phyloP scores from a whole-genome alignment of 2,797 vertebrate species.

The Sarcophilus harrisii region DNA sequence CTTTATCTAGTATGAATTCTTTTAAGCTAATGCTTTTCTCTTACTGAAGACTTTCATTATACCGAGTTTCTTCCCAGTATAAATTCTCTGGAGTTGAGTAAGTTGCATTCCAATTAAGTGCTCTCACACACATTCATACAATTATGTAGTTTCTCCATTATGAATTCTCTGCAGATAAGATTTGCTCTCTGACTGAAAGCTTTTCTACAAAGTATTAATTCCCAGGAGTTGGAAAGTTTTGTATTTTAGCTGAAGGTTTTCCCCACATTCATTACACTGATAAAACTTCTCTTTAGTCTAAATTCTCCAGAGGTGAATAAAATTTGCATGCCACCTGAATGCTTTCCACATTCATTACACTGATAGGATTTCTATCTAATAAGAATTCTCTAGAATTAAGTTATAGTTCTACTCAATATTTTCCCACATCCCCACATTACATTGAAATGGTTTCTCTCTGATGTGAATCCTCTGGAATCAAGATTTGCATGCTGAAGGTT shows the following conservation, averaged over 20 bases:
- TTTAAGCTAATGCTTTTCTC: not conserved
- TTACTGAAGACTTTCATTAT: not conserved
- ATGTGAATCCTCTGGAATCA: constrained; percentile 75
- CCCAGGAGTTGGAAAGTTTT: not conserved
- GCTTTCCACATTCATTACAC: constrained; percentile 80
- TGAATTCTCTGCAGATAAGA: not conserved
- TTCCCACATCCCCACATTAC: constrained; percentile 85
- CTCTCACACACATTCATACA: not conserved
- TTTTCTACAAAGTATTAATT: not conserved
- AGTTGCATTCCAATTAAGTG: not conserved
- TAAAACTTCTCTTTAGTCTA: constrained; percentile 81
- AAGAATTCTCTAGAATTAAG: constrained; percentile 82
- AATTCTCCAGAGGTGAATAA: constrained; percentile 81
- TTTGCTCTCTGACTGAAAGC: not conserved
- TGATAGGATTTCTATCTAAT: constrained; percentile 86
- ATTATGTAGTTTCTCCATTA: not conserved
- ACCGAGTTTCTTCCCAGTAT: not conserved
- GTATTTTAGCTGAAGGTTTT: constrained; percentile 68
- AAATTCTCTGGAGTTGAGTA: not conserved
- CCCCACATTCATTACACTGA: constrained; percentile 77
- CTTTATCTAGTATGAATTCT: not conserved
- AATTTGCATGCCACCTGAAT: constrained; percentile 80
- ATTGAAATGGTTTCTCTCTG: constrained; percentile 86
- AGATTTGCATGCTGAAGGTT: constrained; percentile 77
- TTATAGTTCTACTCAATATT: constrained; percentile 76